Percentiles rank a stretch among this genome's conserved stretches.
These are phyloP conservation scores for Lontra canadensis DNA, from an alignment of 2,113 vertebrate species.

Conservation along the genomic window DNA sequence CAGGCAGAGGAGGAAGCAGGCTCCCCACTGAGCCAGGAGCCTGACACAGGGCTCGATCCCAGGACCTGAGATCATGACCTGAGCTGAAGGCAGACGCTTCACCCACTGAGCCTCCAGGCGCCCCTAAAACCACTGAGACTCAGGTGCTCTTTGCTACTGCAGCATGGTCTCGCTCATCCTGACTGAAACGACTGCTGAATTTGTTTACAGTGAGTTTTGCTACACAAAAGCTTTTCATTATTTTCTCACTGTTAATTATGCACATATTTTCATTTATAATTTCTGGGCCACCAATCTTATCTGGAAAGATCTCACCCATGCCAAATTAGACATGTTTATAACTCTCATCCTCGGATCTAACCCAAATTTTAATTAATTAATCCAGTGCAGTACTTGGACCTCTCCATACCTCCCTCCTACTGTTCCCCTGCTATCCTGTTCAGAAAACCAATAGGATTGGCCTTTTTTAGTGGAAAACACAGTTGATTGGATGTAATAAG, in stretches of 20 bases:
- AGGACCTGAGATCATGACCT: not conserved
- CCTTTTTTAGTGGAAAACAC: not conserved
- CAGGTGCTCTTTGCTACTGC: rapidly evolving
- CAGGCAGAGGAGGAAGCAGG: no score
- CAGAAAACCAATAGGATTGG: not conserved
- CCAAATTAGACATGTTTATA: not conserved
- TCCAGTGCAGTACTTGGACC: no score
- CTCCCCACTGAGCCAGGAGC: no score
- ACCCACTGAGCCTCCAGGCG: no score
- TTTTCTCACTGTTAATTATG: not conserved
- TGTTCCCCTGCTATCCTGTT: rapidly evolving
- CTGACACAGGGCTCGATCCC: no score
- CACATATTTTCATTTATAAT: not conserved
- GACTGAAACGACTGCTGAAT: rapidly evolving
- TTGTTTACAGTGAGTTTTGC: not conserved
- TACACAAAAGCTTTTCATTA: not conserved
- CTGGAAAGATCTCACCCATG: not conserved
- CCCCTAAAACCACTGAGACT: not conserved
- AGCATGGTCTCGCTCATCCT: rapidly evolving
- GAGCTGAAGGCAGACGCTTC: no score
- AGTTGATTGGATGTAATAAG: not conserved
- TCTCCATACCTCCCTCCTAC: not conserved
- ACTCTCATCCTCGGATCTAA: not conserved
- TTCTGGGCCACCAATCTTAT: not conserved
- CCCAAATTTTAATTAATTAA: not conserved